Conservation (phyloP, 2,888 invertebrate species). For the Tetragonisca angustula region DNA sequence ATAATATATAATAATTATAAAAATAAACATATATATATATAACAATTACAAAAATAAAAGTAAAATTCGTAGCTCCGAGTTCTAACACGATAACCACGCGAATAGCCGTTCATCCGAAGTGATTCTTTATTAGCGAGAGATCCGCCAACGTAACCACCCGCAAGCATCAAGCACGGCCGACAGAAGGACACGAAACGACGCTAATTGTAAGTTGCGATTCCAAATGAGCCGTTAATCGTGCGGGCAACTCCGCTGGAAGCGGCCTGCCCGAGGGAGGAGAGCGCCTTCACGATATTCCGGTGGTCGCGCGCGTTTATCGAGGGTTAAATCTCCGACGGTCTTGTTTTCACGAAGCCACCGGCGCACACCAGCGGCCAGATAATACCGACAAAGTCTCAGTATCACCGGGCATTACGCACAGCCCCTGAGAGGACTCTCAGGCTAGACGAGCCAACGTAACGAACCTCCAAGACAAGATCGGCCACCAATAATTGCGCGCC, state of each 20-base stretch:
- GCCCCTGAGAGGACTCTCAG: neutral
- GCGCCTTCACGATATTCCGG: constrained; percentile 51
- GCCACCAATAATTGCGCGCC: constrained; percentile 77
- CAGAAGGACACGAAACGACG: constrained; percentile 8
- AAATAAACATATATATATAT: too few species aligned
- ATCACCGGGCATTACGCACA: constrained; percentile 56
- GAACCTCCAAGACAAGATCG: constrained; percentile 73
- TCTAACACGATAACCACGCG: too few species aligned
- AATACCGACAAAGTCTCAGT: constrained; percentile 60
- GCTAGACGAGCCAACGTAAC: constrained; percentile 67
- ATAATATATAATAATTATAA: too few species aligned
- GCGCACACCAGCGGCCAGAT: constrained; percentile 24
- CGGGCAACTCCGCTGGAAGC: constrained; percentile 7
- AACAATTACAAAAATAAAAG: too few species aligned
- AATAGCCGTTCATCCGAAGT: neutral
- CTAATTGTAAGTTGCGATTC: constrained; percentile 39
- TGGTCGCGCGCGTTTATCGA: constrained; percentile 42
- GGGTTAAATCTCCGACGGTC: constrained; percentile 48
- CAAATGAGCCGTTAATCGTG: constrained; percentile 41
- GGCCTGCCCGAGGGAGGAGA: neutral
- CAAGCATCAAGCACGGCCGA: neutral
- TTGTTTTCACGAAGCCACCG: constrained; percentile 41
- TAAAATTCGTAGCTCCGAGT: too few species aligned
- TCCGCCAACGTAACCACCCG: neutral
- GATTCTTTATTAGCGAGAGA: neutral